Evolutionary conservation across 2,113 vertebrate genomes (phyloP).

Genomic region (Dipodomys merriami): DNA sequence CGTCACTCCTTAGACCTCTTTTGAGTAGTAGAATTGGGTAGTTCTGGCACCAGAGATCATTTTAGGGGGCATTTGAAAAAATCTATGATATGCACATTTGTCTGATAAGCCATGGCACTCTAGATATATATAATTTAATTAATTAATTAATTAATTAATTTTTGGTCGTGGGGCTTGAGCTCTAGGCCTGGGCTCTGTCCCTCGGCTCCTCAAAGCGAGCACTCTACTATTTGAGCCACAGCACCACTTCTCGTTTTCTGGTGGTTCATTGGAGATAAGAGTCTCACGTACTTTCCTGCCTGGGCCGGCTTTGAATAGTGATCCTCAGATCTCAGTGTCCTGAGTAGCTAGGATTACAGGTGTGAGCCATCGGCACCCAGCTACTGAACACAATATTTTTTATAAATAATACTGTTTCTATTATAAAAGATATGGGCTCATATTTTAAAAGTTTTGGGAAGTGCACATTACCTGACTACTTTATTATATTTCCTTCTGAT

Average conservation of each 20-base stretch:
- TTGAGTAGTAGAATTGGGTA: neutral
- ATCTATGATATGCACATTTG: neutral
- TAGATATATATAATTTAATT: neutral
- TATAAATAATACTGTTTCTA: conserved; percentile 13
- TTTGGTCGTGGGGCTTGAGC: no score
- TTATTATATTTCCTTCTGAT: conserved; percentile 16
- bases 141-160: no score
- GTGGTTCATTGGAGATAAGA: no score
- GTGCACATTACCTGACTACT: neutral
- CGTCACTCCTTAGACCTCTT: neutral
- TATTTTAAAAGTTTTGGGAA: conserved; percentile 14
- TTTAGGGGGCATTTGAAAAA: neutral
- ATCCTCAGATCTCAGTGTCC: no score
- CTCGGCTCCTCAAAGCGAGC: no score
- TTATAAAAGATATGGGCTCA: neutral
- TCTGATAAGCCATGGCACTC: neutral
- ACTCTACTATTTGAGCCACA: no score
- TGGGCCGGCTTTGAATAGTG: no score
- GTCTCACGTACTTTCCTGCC: no score
- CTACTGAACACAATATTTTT: conserved; percentile 14
- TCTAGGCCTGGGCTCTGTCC: no score
- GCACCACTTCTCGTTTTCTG: no score
- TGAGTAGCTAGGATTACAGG: no score
- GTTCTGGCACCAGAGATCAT: neutral
- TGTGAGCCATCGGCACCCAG: no score